Evolutionary conservation across 2,797 vertebrate genomes (phyloP).

Genomic region (Cirrhinus molitorella): DNA sequence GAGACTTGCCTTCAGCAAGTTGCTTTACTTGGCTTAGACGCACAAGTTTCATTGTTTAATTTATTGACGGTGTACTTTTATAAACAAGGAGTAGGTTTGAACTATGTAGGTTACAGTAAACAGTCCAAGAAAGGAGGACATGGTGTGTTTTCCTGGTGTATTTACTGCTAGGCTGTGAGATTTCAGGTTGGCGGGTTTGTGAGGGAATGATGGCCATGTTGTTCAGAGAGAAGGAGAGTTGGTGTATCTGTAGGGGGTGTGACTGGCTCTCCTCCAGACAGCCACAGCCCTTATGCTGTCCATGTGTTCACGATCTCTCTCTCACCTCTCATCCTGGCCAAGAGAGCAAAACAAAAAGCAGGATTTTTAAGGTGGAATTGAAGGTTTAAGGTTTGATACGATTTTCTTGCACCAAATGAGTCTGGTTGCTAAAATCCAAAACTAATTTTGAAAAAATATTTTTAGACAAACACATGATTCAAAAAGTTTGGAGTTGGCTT

Average conservation of each 20-base stretch:
- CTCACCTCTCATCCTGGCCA: conserved; percentile 39
- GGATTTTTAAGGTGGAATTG: conserved; percentile 53
- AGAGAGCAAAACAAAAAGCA: conserved; percentile 26
- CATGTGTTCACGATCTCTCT: conserved; percentile 62
- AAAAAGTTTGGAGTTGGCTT: neutral
- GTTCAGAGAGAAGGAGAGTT: conserved; percentile 27
- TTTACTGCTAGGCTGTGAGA: conserved; percentile 13
- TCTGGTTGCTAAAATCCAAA: neutral
- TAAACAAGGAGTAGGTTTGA: neutral
- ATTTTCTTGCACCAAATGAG: neutral
- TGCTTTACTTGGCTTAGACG: neutral
- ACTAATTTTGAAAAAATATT: neutral
- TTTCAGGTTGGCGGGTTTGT: conserved; percentile 36
- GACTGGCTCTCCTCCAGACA: conserved; percentile 59
- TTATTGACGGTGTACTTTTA: neutral
- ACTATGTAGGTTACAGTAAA: neutral
- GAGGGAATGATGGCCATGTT: conserved; percentile 50
- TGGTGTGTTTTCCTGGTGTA: conserved; percentile 1
- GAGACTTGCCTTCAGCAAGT: neutral
- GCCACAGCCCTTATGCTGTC: conserved; percentile 61
- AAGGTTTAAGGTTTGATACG: neutral
- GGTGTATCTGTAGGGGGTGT: conserved; percentile 34
- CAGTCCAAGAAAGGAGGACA: neutral
- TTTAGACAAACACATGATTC: neutral
- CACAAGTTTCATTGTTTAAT: neutral